Evolutionary conservation across 1,140 invertebrate genomes (phyloP).

Genomic region (Bombus confusus): DNA sequence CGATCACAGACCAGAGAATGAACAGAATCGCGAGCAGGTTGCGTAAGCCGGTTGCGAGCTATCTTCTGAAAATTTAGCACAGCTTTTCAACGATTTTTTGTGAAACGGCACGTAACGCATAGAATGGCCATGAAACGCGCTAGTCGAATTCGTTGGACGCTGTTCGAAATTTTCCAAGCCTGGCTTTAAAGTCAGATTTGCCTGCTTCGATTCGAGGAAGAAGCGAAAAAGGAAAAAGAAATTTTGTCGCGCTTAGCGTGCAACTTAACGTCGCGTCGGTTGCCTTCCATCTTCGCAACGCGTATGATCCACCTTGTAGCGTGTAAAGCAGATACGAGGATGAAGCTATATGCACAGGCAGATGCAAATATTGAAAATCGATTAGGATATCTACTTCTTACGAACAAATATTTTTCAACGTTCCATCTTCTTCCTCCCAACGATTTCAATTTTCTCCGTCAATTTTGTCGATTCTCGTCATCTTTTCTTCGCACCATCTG

Average conservation of each 20-base stretch:
- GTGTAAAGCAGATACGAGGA: not conserved
- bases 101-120: not conserved
- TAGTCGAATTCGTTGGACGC: too few relatives aligned
- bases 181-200: too few relatives aligned
- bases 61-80: not conserved
- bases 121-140: too few relatives aligned
- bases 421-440: slow-evolving; percentile 31
- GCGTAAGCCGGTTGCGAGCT: not conserved
- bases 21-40: slow-evolving; percentile 2
- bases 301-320: not conserved
- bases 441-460: slow-evolving; percentile 12
- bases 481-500: not conserved
- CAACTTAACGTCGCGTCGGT: not conserved
- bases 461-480: slow-evolving; percentile 6
- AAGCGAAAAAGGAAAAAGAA: not conserved
- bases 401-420: slow-evolving; percentile 63
- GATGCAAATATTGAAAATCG: slow-evolving; percentile 63
- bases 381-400: slow-evolving; percentile 62
- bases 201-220: too few relatives aligned
- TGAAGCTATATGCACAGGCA: not conserved
- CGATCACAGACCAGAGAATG: not conserved
- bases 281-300: not conserved
- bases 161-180: too few relatives aligned
- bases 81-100: not conserved
- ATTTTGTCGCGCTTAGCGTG: not conserved